Percentiles rank a stretch among this genome's conserved stretches.
These are phyloP conservation scores for Campaea margaritaria DNA, from an alignment of 2,888 invertebrate species.

Conservation along the genomic window DNA sequence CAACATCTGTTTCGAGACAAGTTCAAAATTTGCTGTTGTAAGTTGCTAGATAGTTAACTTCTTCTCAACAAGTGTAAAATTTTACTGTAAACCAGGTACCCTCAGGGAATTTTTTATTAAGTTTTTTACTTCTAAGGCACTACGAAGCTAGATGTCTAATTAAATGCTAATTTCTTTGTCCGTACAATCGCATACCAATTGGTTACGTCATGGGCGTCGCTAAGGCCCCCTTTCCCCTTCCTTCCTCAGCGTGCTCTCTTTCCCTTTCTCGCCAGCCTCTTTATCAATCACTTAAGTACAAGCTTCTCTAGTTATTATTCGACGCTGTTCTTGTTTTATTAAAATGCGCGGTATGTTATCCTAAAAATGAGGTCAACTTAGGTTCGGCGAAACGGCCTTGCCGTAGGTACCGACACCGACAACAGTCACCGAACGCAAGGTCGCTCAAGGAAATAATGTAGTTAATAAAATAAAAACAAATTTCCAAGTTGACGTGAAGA, in stretches of 20 bases:
- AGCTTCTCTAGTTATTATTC: slow-evolving; percentile 34
- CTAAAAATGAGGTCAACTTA: slow-evolving; percentile 55
- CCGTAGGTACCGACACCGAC: slow-evolving; percentile 31
- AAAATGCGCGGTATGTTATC: slow-evolving; percentile 48
- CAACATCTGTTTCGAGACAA: not conserved
- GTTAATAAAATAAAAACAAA: slow-evolving; percentile 34
- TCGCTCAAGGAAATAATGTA: slow-evolving; percentile 36
- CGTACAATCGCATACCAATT: slow-evolving; percentile 72
- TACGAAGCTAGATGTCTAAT: slow-evolving; percentile 44
- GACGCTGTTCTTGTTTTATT: slow-evolving; percentile 43
- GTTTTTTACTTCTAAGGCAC: slow-evolving; percentile 31
- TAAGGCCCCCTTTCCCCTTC: slow-evolving; percentile 43
- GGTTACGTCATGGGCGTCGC: slow-evolving; percentile 75
- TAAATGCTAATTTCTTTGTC: slow-evolving; percentile 65
- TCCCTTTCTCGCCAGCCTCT: slow-evolving; percentile 49
- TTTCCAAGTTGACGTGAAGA: slow-evolving; percentile 26
- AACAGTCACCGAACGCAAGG: slow-evolving; percentile 43
- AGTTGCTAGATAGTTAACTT: slow-evolving; percentile 12
- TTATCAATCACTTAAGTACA: slow-evolving; percentile 69
- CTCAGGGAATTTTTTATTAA: slow-evolving; percentile 23
- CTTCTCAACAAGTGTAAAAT: slow-evolving; percentile 4
- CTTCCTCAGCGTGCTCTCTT: slow-evolving; percentile 40
- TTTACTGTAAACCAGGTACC: slow-evolving; percentile 10
- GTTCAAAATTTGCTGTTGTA: slow-evolving; percentile 10
- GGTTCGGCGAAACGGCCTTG: slow-evolving; percentile 53